Percentiles rank a stretch among this genome's conserved stretches.
phyloP scores from a whole-genome alignment of 2,113 vertebrate genomes.

The Tapirus terrestris region DNA sequence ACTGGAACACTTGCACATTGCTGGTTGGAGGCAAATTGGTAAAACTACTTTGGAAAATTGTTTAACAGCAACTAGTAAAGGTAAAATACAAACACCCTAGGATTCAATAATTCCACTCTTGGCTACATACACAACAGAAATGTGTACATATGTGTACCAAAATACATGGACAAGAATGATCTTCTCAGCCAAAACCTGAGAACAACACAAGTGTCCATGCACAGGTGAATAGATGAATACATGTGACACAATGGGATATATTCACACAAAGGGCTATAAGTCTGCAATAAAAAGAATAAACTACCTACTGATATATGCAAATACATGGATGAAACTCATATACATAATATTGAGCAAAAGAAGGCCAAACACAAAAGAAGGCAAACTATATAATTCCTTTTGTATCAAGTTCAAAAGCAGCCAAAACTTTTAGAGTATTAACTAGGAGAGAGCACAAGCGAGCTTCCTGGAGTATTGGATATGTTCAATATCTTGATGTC shows the following conservation, averaged over 20 bases:
- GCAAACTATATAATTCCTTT: neutral
- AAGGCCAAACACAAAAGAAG: neutral
- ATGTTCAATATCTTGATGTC: neutral
- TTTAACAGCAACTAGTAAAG: conserved; percentile 2
- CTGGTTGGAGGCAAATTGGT: neutral
- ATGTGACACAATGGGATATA: too few species aligned
- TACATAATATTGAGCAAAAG: neutral
- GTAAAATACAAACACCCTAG: neutral
- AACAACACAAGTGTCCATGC: neutral
- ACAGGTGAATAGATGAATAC: neutral
- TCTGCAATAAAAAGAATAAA: neutral
- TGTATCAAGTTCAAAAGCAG: neutral
- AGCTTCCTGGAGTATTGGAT: neutral
- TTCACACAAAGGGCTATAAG: neutral
- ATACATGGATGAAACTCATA: neutral
- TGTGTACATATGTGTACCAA: neutral
- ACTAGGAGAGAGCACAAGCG: neutral
- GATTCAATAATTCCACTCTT: neutral
- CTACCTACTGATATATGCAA: neutral
- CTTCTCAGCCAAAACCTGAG: neutral
- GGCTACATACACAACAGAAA: neutral
- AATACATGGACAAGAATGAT: neutral
- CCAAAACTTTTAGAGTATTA: neutral
- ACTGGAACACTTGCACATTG: neutral
- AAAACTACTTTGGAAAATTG: neutral